phyloP scores from a whole-genome alignment of 2,113 vertebrate genomes.

The human region GRCh38 chr7:105194001-105194500 shows the following conservation, averaged over 20 bases:
- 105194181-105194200: background rate
- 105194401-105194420: background rate
- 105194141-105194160: background rate
- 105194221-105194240: conserved; percentile 12
- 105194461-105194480: background rate
- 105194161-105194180: background rate
- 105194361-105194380: background rate
- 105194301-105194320: background rate
- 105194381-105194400: background rate
- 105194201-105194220: background rate
- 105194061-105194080: background rate
- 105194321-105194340: background rate
- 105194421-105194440: background rate
- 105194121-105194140: background rate
- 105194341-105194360: background rate
- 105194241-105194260: background rate
- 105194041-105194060: background rate
- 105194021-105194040: background rate
- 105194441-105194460: background rate
- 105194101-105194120: background rate
- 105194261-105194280: background rate
- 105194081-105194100: background rate
- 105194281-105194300: background rate
- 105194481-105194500: background rate
- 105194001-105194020: background rate